These are phyloP conservation scores for Drosophila quadrilineata DNA, from an alignment of 1,140 invertebrate species.

Conservation along the genomic window DNA sequence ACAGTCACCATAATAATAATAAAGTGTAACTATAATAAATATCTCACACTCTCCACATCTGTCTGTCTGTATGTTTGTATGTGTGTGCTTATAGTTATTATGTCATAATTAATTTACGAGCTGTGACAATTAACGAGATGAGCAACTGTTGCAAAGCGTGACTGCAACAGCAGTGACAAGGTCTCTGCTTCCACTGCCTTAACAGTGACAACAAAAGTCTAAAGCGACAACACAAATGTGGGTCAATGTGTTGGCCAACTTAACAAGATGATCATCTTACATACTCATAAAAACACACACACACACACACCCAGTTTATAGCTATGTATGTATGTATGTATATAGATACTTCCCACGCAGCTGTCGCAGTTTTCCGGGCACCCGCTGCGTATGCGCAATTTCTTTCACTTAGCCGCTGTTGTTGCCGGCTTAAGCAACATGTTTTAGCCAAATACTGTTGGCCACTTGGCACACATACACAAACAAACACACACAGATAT, in stretches of 20 bases:
- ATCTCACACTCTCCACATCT: too few relatives aligned
- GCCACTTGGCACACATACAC: constrained; percentile 26
- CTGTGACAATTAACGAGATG: constrained; percentile 75
- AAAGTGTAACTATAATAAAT: constrained; percentile 38
- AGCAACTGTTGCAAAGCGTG: constrained; percentile 58
- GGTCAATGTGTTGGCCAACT: constrained; percentile 43
- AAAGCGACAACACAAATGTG: constrained; percentile 45
- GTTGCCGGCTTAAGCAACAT: constrained; percentile 20
- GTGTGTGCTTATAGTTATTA: constrained; percentile 48
- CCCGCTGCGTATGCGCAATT: constrained; percentile 66
- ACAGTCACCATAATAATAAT: background rate
- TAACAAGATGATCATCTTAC: constrained; percentile 39
- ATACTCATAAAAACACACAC: constrained; percentile 4
- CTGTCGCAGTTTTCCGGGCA: constrained; percentile 47
- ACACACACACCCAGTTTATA: background rate
- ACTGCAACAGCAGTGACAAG: constrained; percentile 54
- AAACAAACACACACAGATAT: too few relatives aligned
- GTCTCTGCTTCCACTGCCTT: constrained; percentile 42
- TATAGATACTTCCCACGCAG: constrained; percentile 37
- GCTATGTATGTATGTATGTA: too few relatives aligned
- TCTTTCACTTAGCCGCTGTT: constrained; percentile 43
- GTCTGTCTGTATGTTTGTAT: constrained; percentile 26
- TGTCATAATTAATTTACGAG: constrained; percentile 78
- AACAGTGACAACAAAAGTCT: too few relatives aligned
- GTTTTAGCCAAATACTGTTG: constrained; percentile 11